phyloP scores from a whole-genome alignment of 2,797 vertebrate species.

The Fistularia commersonii region DNA sequence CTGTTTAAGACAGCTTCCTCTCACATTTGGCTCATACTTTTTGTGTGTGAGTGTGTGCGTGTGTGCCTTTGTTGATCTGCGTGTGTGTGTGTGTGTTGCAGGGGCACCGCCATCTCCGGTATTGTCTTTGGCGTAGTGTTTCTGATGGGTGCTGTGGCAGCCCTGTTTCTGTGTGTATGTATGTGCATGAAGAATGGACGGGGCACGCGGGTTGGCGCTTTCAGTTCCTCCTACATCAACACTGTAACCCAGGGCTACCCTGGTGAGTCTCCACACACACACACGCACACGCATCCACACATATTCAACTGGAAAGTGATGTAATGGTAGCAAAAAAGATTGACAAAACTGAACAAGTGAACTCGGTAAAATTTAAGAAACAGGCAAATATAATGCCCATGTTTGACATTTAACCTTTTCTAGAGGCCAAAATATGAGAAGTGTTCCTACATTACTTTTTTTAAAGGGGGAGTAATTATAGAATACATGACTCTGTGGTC shows the following conservation, averaged over 20 bases:
- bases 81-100: slow-evolving; percentile 57
- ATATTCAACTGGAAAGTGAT: too few relatives aligned
- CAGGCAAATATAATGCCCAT: too few relatives aligned
- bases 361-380: too few relatives aligned
- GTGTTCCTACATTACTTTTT: too few relatives aligned
- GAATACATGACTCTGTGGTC: too few relatives aligned
- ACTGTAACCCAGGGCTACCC: slow-evolving; percentile 79
- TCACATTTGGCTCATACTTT: too few relatives aligned
- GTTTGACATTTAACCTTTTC: too few relatives aligned
- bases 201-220: slow-evolving; percentile 81
- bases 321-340: too few relatives aligned
- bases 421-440: too few relatives aligned
- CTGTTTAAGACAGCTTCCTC: not conserved
- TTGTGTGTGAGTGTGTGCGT: slow-evolving; percentile 6
- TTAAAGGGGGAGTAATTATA: too few relatives aligned
- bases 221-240: slow-evolving; percentile 80
- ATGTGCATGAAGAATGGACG: slow-evolving; percentile 88
- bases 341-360: too few relatives aligned
- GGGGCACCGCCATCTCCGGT: slow-evolving; percentile 88
- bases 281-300: not conserved
- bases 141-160: slow-evolving; percentile 87
- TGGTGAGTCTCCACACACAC: slow-evolving; percentile 63
- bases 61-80: slow-evolving; percentile 20
- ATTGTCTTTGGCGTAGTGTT: slow-evolving; percentile 92
- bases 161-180: slow-evolving; percentile 86